These are phyloP conservation scores for Echinometra lucunter DNA, from an alignment of 53 echinoderm and acorn worm genomes.

Conservation along the genomic window DNA sequence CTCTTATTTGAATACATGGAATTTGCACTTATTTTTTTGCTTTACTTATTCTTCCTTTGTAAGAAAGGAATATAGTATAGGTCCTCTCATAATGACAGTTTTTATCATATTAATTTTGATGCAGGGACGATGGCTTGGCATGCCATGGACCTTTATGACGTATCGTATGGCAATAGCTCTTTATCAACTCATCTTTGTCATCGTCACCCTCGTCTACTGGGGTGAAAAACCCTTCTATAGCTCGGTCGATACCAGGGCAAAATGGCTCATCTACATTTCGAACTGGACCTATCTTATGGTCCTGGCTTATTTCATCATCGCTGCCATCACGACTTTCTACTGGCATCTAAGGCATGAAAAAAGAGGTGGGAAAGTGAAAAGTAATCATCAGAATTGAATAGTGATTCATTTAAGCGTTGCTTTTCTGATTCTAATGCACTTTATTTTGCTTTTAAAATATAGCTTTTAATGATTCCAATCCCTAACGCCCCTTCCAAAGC, in stretches of 20 bases:
- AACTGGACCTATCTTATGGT: constrained; percentile 83
- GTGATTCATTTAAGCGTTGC: background rate
- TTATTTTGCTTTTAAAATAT: too few species aligned
- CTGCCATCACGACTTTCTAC: constrained; percentile 56
- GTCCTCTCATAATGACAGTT: too few species aligned
- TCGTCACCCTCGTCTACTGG: constrained; percentile 75
- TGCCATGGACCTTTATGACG: constrained; percentile 76
- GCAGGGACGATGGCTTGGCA: constrained; percentile 78
- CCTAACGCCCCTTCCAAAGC: too few species aligned
- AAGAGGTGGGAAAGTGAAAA: background rate
- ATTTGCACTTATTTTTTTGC: too few species aligned
- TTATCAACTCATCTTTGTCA: constrained; percentile 74
- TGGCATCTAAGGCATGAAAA: constrained; percentile 42
- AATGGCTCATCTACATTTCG: constrained; percentile 93
- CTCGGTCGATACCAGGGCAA: constrained; percentile 77
- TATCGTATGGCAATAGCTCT: constrained; percentile 78
- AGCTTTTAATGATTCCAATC: too few species aligned
- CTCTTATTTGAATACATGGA: too few species aligned
- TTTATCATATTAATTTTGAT: background rate
- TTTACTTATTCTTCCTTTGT: too few species aligned
- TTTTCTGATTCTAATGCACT: background rate
- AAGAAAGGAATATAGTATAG: too few species aligned
- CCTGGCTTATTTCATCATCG: constrained; percentile 65
- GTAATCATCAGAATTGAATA: background rate
- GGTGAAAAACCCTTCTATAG: constrained; percentile 78